These are phyloP conservation scores for Trissoscelio sp. DNA, from an alignment of 2,888 invertebrate species.

Conservation along the genomic window DNA sequence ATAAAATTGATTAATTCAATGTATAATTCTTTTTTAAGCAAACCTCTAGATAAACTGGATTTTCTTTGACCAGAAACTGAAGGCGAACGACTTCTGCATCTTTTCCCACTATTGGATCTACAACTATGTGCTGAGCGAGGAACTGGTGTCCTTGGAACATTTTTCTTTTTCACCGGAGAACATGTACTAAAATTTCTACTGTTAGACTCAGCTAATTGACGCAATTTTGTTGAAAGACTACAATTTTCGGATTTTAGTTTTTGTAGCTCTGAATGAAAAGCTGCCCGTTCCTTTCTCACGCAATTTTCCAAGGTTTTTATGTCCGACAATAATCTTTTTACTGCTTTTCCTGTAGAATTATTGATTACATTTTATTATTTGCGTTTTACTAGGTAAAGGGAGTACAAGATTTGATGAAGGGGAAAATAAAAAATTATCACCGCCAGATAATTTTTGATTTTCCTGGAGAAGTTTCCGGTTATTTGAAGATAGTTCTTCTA, in stretches of 20 bases:
- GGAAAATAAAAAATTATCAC: slow-evolving; percentile 43
- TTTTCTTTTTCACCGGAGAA: slow-evolving; percentile 70
- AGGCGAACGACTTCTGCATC: slow-evolving; percentile 75
- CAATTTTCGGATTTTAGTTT: slow-evolving; percentile 83
- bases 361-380: slow-evolving; percentile 1
- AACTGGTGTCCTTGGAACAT: slow-evolving; percentile 56
- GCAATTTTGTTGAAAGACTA: slow-evolving; percentile 78
- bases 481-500: slow-evolving; percentile 73
- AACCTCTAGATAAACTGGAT: slow-evolving; percentile 72
- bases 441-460: slow-evolving; percentile 72
- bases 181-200: slow-evolving; percentile 68
- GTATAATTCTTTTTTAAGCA: no score
- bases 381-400: no score
- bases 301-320: slow-evolving; percentile 83
- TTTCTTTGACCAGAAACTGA: slow-evolving; percentile 72
- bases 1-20: not conserved
- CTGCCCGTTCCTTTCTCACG: slow-evolving; percentile 81
- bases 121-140: slow-evolving; percentile 68
- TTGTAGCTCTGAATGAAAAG: slow-evolving; percentile 82
- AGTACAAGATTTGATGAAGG: no score
- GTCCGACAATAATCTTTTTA: slow-evolving; percentile 79
- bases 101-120: slow-evolving; percentile 59
- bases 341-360: slow-evolving; percentile 71
- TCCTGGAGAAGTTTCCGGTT: slow-evolving; percentile 75
- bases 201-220: slow-evolving; percentile 69